A percentile compares a stretch with the other conserved stretches of the same genome.
Conservation (phyloP, 2,113 vertebrate genomes). For the Heliornis fulica region DNA sequence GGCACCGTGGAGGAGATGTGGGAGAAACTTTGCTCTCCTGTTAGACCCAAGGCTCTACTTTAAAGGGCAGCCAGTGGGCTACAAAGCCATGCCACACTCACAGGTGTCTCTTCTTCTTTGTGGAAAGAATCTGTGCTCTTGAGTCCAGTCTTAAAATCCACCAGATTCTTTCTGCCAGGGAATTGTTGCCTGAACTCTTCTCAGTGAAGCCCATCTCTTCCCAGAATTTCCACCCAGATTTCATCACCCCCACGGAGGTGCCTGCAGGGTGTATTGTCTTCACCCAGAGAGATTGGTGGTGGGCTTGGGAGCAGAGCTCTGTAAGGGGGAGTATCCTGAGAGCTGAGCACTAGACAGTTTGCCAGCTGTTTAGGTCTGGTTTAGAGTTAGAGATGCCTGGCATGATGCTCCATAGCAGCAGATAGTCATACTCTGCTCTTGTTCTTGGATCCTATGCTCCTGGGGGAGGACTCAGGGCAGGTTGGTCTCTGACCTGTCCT, state of each 20-base stretch:
- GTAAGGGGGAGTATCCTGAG: background rate
- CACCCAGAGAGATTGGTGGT: background rate
- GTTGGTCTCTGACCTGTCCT: background rate
- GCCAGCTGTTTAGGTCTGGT: background rate
- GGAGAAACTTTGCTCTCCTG: background rate
- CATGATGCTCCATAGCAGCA: background rate
- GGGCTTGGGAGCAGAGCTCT: background rate
- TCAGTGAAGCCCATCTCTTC: background rate
- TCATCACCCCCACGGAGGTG: background rate
- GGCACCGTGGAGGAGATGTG: background rate
- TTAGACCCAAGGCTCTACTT: background rate
- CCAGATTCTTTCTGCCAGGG: background rate
- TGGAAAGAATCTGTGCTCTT: background rate
- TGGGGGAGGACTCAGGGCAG: background rate
- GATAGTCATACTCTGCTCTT: background rate
- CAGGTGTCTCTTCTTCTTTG: background rate
- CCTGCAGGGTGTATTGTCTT: background rate
- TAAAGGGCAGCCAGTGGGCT: background rate
- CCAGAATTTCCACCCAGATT: background rate
- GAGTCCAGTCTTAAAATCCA: background rate
- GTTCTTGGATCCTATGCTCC: background rate
- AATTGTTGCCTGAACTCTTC: fast-evolving
- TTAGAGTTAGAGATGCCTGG: background rate
- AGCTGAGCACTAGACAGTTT: background rate
- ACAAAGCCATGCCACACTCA: background rate